Evolutionary conservation across 2,113 vertebrate genomes (phyloP), one percentile per base, ranked within the genome.

Genomic region (Lepus timidus): DNA sequence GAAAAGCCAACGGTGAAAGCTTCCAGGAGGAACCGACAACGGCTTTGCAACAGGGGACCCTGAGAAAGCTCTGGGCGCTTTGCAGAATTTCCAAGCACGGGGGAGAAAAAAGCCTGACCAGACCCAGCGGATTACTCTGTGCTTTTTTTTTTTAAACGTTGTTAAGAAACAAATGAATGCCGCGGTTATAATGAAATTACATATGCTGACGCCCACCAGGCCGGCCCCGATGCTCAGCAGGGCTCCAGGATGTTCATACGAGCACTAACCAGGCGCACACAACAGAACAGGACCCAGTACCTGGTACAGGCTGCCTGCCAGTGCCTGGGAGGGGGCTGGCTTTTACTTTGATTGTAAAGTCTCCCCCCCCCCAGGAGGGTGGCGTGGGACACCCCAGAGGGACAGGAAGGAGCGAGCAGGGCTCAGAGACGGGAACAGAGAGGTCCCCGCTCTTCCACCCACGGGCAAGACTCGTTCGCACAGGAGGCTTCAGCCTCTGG

Each of bases 151-250:
- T 97, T 44, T 44, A 44, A 44, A 7, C 44, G 44, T 44, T 44
- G 97, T 97, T 97, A 97, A 98, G 96, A 97, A 96, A 97, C 96
- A 98, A 97, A 95, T 87, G 83, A 98, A 98, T 93, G 85, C 95
- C 94, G 80, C 92, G 95, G 95, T 96, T 98, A 97, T 97, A 97
- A 97, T 90, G 85, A 97, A 97, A 97, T 96, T 96, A 96, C 93
- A 93, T 84, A n/a, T 85, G 86, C 88, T 29, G 94, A 90, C 89
- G 75, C 97, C 95, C 96, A 96, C 97, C 95, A 75, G 95, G 96
- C 95, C 93, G 85, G 55, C 85, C 95, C 97, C 94, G 95, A 93
- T 92, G 13, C 55, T 87, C 85, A 93, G 52, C 95, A 82, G 88
- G 96, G 94, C 96, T 97, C 96, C 44, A 94, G 94, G 22, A 55